phyloP scores from a whole-genome alignment of 2,888 invertebrate species.

The Acanthosepion pharaonis region DNA sequence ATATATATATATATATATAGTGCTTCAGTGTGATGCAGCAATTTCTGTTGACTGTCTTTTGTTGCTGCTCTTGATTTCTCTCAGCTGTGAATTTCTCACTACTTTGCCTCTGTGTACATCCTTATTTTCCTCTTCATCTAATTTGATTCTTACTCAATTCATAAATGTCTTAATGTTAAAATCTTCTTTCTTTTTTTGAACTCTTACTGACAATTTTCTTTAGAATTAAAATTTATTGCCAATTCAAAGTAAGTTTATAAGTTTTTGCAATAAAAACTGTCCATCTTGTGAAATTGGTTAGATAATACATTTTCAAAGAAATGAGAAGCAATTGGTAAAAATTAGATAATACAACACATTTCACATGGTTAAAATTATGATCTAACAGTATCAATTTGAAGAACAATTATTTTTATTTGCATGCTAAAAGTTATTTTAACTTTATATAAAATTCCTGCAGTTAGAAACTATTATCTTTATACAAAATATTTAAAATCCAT shows the following conservation, averaged over 20 bases:
- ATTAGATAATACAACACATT: background rate
- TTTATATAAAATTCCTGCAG: background rate
- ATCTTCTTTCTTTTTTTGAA: background rate
- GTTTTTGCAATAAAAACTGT: background rate
- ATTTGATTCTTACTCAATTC: background rate
- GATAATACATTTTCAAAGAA: background rate
- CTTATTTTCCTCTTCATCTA: conserved; percentile 42
- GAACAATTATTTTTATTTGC: background rate
- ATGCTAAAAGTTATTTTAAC: background rate
- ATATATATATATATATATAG: background rate
- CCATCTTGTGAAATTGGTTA: background rate
- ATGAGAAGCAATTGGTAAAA: background rate
- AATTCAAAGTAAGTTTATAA: background rate
- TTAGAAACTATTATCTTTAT: too few relatives aligned
- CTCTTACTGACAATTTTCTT: background rate
- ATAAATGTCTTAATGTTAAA: background rate
- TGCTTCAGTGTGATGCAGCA: background rate
- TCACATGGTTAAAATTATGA: background rate
- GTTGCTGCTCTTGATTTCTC: background rate
- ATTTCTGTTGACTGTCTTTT: background rate
- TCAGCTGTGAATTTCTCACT: conserved; percentile 49
- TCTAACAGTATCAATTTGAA: background rate
- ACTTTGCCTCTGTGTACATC: conserved; percentile 49
- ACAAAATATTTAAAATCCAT: too few relatives aligned
- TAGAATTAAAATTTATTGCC: background rate